Evolutionary conservation across 2,113 vertebrate species (phyloP).

Genomic region (Alectura lathami): DNA sequence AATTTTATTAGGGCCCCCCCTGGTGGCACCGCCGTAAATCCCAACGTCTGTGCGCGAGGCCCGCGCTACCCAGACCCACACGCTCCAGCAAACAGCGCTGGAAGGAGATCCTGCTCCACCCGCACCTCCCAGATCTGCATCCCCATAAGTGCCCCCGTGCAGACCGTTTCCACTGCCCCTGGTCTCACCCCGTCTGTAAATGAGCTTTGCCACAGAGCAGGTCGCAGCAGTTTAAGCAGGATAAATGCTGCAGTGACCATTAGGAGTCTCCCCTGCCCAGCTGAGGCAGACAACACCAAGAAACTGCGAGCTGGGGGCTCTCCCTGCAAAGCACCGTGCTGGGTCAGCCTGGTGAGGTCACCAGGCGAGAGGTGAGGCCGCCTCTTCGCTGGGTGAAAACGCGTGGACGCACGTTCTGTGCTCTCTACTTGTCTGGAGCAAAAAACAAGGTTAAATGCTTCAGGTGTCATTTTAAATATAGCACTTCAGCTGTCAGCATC

Average conservation of each 20-base stretch:
- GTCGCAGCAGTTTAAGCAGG: not conserved
- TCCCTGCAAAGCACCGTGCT: not conserved
- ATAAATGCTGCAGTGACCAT: fast-evolving
- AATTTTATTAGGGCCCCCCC: not conserved
- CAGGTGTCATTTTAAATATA: not conserved
- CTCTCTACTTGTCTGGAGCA: not conserved
- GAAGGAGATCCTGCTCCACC: fast-evolving
- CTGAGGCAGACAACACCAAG: too few relatives aligned
- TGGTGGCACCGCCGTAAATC: not conserved
- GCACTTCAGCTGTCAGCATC: not conserved
- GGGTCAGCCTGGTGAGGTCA: too few relatives aligned
- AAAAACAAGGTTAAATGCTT: not conserved
- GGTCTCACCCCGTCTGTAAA: fast-evolving
- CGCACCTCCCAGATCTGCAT: fast-evolving
- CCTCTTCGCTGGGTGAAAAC: not conserved
- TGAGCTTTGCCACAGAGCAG: not conserved
- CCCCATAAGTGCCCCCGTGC: fast-evolving
- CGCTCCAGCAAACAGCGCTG: fast-evolving
- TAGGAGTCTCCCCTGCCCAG: fast-evolving
- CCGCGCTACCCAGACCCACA: fast-evolving
- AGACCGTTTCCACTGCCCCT: fast-evolving
- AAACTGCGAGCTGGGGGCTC: not conserved
- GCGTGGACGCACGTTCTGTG: fast-evolving
- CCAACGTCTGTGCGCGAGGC: fast-evolving
- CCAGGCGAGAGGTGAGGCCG: not conserved